Conservation (phyloP, 2,888 invertebrate species). For the Cremastinae sp. region DNA sequence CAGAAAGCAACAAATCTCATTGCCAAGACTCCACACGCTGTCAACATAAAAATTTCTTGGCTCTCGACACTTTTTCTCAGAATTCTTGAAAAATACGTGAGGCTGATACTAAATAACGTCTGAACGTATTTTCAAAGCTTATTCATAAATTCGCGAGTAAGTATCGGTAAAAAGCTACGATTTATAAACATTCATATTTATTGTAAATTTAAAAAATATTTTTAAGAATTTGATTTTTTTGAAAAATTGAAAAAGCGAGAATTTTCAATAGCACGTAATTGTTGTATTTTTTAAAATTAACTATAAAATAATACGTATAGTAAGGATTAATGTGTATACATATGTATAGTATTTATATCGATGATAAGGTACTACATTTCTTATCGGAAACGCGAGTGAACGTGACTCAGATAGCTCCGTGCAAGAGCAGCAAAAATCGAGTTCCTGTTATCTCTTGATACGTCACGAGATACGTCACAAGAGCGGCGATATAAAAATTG, state of each 20-base stretch:
- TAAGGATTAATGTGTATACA: not conserved
- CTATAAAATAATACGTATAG: no score
- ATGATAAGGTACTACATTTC: slow-evolving; percentile 36
- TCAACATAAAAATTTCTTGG: not conserved
- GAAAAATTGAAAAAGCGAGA: not conserved
- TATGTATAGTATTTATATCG: slow-evolving; percentile 9
- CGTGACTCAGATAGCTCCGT: slow-evolving; percentile 38
- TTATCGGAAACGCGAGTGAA: slow-evolving; percentile 39
- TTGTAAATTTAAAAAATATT: not conserved
- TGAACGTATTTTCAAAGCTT: no score
- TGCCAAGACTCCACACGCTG: not conserved
- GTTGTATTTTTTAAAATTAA: no score
- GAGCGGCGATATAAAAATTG: slow-evolving; percentile 24
- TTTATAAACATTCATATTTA: not conserved
- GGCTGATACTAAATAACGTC: no score
- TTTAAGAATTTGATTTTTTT: not conserved
- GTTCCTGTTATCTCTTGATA: slow-evolving; percentile 44
- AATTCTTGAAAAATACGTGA: not conserved
- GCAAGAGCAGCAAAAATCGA: slow-evolving; percentile 31
- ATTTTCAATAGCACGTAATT: no score
- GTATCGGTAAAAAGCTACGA: slow-evolving; percentile 16
- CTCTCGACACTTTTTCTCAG: not conserved
- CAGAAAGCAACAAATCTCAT: not conserved
- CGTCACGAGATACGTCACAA: slow-evolving; percentile 59
- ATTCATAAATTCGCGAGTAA: not conserved